Evolutionary conservation across 2,113 vertebrate species (phyloP), one percentile per base, ranked within the genome.

Genomic region (Ageneiosus marmoratus): DNA sequence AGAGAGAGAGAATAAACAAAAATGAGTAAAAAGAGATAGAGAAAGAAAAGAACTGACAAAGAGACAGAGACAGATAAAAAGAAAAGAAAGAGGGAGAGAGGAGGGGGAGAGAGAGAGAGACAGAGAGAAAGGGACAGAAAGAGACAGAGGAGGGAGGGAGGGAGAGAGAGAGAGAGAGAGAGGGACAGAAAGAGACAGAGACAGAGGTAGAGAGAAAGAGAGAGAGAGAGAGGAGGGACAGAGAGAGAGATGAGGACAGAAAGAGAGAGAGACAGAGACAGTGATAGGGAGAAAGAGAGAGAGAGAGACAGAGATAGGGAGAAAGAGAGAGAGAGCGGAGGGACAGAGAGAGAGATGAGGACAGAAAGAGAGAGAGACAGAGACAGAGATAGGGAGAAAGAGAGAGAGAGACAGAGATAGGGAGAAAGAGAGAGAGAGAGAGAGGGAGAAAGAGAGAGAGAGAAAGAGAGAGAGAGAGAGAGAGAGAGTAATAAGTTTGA

Each of bases 1-100:
- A 29, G 11, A n/a, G 2, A 3, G 0, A 65, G 10, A 34, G 0
- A 18, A 2, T n/a, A n/a, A n/a, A n/a, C n/a, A n/a, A n/a, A n/a
- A n/a, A n/a, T n/a, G n/a, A n/a, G n/a, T n/a, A n/a, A n/a, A n/a
- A n/a, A n/a, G n/a, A n/a, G n/a, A n/a, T n/a, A n/a, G n/a, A n/a
- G n/a, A n/a, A n/a, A n/a, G n/a, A n/a, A n/a, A n/a, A n/a, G n/a
- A n/a, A n/a, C n/a, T n/a, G n/a, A n/a, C n/a, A n/a, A n/a, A n/a
- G n/a, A n/a, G n/a, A n/a, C n/a, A n/a, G n/a, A n/a, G n/a, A n/a
- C n/a, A n/a, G n/a, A n/a, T n/a, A n/a, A 12, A 0, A 60, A 1
- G 10, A 1, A 24, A 3, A 27, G 1, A 27, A 4, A 32, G 27
- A 63, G 1, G 16, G 27, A 63, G 12, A 32, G 13, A 32, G 0